Base-by-base conservation (phyloP, 2,113 vertebrate genomes). In the Echinops telfairi region DNA sequence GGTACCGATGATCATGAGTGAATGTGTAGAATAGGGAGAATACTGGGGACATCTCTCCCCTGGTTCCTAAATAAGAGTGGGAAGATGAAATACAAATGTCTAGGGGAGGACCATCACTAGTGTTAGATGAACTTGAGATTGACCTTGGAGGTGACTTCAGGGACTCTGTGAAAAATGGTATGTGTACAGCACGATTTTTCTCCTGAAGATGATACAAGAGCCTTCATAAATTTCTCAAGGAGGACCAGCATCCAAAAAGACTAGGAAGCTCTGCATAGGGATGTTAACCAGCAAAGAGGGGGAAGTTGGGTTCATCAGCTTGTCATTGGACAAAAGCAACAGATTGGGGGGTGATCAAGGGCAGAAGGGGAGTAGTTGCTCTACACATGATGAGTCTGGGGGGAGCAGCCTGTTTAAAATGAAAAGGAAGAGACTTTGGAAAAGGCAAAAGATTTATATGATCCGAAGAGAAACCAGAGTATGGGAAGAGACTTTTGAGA, bases 81-180 rank as follows among this genome's bases (percentile, higher is more conserved):
- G 40, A 40, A 40, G 40, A 40, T 40, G 40, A 7, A 40, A 40
- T 3, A 40, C 40, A 40, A 40, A 3, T 40, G 40, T 40, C 40
- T 40, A 40, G 4, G 3, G 29, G 12, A 47, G 14, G 2, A 4
- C 0, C 22, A 31, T 2, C 5, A 7, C 1, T n/a, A 31, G n/a
- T 2, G 1, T 36, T 4, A 36, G 1, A 2, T 4, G 15, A 9
- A 4, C 0, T 58, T 20, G 12, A 23, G 6, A 4, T n/a, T 10
- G 43, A 11, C 1, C 27, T 2, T 25, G 14, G 57, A n/a, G 47
- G 10, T 43, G 33, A n/a, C 23, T 47, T 62, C 16, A 25, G 40
- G 38, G n/a, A 3, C 17, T 57, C 17, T 57, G 71, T 70, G 47
- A 23, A 82, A 82, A 22, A 58, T 38, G 1, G 0, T 33, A 17